Base-by-base conservation (phyloP, 2,888 invertebrate genomes). In the Matsumyia berberina region DNA sequence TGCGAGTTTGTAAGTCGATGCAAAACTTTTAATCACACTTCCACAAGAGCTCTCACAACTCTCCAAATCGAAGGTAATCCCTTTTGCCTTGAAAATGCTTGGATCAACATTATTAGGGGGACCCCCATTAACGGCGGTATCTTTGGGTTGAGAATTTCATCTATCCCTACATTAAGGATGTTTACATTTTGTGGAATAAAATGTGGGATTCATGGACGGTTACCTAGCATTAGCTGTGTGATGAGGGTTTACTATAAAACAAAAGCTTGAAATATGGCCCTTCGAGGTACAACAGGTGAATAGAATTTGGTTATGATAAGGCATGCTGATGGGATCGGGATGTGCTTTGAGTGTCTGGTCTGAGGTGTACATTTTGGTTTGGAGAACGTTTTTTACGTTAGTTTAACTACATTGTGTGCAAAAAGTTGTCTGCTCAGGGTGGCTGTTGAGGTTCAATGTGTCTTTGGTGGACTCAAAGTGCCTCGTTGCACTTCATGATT, bases 11-110 rank as follows among this genome's bases (percentile, higher is more conserved):
- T 24, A 33, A 24, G 42, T 62, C 33, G 19, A 35, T n/a, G 46
- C 35, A 17, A 6, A 49, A 49, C 37, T 66, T 66, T 66, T 39
- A 53, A 66, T 66, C 64, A 35, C 35, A 64, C 49, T 49, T 64
- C 9, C 24, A 5, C 24, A 37, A 49, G 35, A 49, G 11, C 11
- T 49, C 19, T 19, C n/a, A 24, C 49, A 49, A n/a, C 29, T 29
- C 29, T 29, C 24, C 49, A 5, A 49, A n/a, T 49, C 49, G 29
- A 49, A n/a, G 29, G 19, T 49, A 49, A 49, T 49, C 49, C 19
- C 11, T 46, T 46, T 62, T 19, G 6, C 49, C 12, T 31, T 24
- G n/a, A 35, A n/a, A 49, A 49, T 35, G 17, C n/a, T 12, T 62
- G 49, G 24, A 35, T 51, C 35, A 64, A 49, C 64, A 49, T 12